These are phyloP conservation scores for Teleogryllus occipitalis DNA, from an alignment of 1,140 invertebrate genomes.

Conservation along the genomic window DNA sequence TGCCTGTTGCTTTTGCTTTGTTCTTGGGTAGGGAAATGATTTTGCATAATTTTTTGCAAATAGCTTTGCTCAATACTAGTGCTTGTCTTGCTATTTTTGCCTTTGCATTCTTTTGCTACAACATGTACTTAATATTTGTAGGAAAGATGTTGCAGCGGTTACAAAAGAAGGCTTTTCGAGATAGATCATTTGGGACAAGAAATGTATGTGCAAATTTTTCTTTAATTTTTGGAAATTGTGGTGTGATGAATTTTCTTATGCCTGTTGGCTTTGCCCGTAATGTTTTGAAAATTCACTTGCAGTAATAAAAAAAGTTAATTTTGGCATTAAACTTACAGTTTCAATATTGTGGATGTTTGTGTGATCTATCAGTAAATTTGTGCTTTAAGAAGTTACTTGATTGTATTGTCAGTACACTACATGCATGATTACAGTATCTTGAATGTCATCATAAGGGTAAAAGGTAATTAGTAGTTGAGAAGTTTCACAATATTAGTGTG, in stretches of 20 bases:
- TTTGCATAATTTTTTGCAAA: slow-evolving; percentile 5
- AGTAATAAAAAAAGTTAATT: background rate
- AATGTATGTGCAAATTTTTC: slow-evolving; percentile 8
- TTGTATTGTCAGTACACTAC: background rate
- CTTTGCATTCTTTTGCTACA: slow-evolving; percentile 13
- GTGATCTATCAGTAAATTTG: too few relatives aligned
- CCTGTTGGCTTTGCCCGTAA: background rate
- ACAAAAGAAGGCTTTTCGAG: background rate
- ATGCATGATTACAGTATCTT: background rate
- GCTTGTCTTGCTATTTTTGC: slow-evolving; percentile 10
- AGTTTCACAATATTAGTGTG: background rate
- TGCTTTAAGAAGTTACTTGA: too few relatives aligned
- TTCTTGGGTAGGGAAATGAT: slow-evolving; percentile 10
- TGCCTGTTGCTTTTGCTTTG: slow-evolving; percentile 11
- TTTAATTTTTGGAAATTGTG: slow-evolving; percentile 17
- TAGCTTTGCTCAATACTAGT: slow-evolving; percentile 9
- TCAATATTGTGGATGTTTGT: background rate
- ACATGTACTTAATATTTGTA: slow-evolving; percentile 9
- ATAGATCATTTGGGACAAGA: background rate
- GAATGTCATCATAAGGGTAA: background rate
- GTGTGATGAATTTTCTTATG: slow-evolving; percentile 15
- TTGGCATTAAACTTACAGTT: background rate
- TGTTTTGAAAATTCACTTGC: background rate
- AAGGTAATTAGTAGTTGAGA: background rate
- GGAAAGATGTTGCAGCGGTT: background rate